Evolutionary conservation across 2,113 vertebrate species (phyloP), one percentile per base, ranked within the genome.

Genomic region (Cryptomyrus ogoouensis): DNA sequence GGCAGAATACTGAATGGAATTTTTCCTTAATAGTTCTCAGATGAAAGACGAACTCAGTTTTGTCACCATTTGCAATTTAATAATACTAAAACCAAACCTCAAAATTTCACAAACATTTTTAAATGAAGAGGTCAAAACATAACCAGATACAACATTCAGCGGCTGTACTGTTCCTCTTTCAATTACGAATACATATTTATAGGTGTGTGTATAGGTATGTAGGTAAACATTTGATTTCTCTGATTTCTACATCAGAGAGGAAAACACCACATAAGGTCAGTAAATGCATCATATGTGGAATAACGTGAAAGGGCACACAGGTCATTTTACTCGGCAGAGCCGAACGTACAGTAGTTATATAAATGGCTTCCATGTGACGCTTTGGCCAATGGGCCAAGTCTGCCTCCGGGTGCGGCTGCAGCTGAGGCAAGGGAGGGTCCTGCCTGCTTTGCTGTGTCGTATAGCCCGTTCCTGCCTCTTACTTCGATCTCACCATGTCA

Each of bases 371-470:
- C 88, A 74, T 88, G 44, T 74, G 88, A 87, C 27, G 0, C 2
- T 87, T 50, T 53, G 62, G 52, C 52, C 24, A 46, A 3, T 47
- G 35, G 58, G 5, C 62, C n/a, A 66, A 50, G 39, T 46, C 58
- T 84, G 42, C 24, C 44, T 93, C 31, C 4, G 7, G 19, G 89
- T 94, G 91, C 90, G 91, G 93, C 88, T 70, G 90, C 93, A 94
- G 91, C 94, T 91, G 91, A 91, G 80, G 4, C 13, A 2, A 47
- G 62, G 52, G 42, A 80, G 58, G 27, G 39, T 47, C 44, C 24
- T 2, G 27, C n/a, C 3, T 27, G 44, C 77, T 66, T 77, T 52
- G 83, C 77, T 88, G 52, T 62, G 31, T 77, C 35, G 27, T 13
- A 15, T 50, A 52, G 24, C 88, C 44, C 17, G 0, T 83, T 39